phyloP scores from a whole-genome alignment of 1,140 invertebrate genomes.

The Pissodes strobi region DNA sequence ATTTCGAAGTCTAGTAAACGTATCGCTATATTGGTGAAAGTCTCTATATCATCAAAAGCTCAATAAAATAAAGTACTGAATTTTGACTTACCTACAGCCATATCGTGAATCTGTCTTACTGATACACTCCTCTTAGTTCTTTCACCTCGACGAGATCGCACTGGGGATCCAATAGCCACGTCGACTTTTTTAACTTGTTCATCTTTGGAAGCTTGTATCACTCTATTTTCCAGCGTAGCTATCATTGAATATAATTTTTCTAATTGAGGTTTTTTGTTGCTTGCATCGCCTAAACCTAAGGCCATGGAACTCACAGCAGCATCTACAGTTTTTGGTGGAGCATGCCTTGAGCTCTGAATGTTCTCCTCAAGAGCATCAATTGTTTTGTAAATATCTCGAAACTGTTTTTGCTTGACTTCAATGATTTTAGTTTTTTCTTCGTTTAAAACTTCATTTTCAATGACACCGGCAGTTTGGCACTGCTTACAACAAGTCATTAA shows the following conservation, averaged over 20 bases:
- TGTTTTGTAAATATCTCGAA: constrained; percentile 11
- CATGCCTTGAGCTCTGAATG: background rate
- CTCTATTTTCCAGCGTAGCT: too few species aligned
- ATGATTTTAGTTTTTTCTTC: background rate
- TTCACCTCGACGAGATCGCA: background rate
- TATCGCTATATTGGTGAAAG: too few species aligned
- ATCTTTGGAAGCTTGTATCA: background rate
- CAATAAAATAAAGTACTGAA: too few species aligned
- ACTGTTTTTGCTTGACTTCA: constrained; percentile 9
- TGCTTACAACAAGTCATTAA: background rate
- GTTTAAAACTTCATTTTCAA: too few species aligned
- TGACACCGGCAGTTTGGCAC: constrained; percentile 6
- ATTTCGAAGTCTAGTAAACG: too few species aligned
- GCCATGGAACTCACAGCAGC: background rate
- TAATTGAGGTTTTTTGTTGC: too few species aligned
- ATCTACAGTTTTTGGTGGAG: background rate
- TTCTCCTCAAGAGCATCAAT: constrained; percentile 8
- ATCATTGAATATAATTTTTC: too few species aligned
- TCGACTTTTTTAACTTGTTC: background rate
- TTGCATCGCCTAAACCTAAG: too few species aligned
- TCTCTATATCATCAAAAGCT: too few species aligned
- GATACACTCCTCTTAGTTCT: background rate
- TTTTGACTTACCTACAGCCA: constrained; percentile 7
- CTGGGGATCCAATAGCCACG: background rate
- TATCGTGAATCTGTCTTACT: background rate